Base-by-base conservation (phyloP, 2,888 invertebrate species). In the Euplagia quadripunctaria region DNA sequence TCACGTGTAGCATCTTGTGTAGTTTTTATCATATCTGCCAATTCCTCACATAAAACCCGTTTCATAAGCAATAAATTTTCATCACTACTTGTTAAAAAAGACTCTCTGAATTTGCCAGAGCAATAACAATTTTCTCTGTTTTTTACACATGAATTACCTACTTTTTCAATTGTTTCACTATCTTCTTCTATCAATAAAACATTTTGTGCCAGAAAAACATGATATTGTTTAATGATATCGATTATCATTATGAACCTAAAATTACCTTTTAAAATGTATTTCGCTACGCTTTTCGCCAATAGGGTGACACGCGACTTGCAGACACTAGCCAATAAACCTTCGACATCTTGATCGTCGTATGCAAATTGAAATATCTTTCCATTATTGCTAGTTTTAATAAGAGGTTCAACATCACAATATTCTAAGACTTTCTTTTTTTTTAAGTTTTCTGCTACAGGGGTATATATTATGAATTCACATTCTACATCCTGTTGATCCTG, bases 401-500 rank as follows among this genome's bases (percentile, higher is more conserved):
- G 74, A 68, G 64, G 46, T 63, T 73, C 63, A 51, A 64, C 55
- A 20, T 72, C 67, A 11, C 51, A 51, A 41, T 49, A n/a, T 43
- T 69, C 42, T 8, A 55, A 68, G 8, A 41, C 11, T 31, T 63
- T 69, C 2, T 71, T 76, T 71, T 75, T 75, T 8, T 46, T 55
- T 71, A 77, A 75, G 1, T 72, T 73, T 43, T 76, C 76, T 49
- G 72, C 68, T 49, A 81, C 82, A 43, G 80, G 66, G 1, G 84
- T 84, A 66, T 78, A 84, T 63, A 84, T 82, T 31, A 84, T 66
- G 63, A 80, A 84, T 55, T 78, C 66, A 69, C 77, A 82, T 9
- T 82, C 76, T 31, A 63, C 31, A 46, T 70, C 73, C 31, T 77
- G 75, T 14, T 55, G 58, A 0, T 72, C 77, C 9, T 51, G 77